Conservation (phyloP, 64 coral and sea anemone species). For the Anthopleura sola region DNA sequence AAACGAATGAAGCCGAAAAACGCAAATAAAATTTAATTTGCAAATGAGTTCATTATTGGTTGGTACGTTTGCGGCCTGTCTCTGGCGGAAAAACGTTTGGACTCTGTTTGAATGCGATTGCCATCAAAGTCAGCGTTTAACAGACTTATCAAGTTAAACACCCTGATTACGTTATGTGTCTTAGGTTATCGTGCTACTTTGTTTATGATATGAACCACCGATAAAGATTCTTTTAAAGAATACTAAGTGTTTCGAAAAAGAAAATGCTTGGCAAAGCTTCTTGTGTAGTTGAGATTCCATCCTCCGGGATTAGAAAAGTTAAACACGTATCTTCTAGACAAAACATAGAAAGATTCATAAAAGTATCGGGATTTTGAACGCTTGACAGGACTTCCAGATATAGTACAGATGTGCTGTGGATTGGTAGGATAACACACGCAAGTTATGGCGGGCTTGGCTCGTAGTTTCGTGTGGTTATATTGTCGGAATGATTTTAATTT, state of each 20-base stretch:
- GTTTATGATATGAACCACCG: neutral
- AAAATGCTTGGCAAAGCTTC: neutral
- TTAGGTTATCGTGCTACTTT: neutral
- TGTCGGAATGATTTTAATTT: neutral
- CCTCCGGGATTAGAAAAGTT: neutral
- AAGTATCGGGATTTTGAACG: neutral
- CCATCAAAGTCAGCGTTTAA: neutral
- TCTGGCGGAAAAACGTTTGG: neutral
- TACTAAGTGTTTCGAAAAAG: neutral
- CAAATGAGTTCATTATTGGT: neutral
- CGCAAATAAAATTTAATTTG: neutral
- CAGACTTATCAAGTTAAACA: neutral
- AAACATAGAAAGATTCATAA: neutral
- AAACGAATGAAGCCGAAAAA: neutral
- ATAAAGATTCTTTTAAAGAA: neutral
- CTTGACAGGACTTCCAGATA: neutral
- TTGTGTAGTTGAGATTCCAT: neutral
- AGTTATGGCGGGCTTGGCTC: neutral
- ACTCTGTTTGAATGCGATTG: neutral
- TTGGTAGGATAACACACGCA: neutral
- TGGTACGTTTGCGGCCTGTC: neutral
- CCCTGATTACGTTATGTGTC: slow-evolving; percentile 5
- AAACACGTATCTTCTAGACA: neutral
- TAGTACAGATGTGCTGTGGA: neutral
- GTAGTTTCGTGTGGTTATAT: neutral